Evolutionary conservation across 2,888 invertebrate species (phyloP), one percentile per base, ranked within the genome.

Genomic region (Drosophila diplacantha): DNA sequence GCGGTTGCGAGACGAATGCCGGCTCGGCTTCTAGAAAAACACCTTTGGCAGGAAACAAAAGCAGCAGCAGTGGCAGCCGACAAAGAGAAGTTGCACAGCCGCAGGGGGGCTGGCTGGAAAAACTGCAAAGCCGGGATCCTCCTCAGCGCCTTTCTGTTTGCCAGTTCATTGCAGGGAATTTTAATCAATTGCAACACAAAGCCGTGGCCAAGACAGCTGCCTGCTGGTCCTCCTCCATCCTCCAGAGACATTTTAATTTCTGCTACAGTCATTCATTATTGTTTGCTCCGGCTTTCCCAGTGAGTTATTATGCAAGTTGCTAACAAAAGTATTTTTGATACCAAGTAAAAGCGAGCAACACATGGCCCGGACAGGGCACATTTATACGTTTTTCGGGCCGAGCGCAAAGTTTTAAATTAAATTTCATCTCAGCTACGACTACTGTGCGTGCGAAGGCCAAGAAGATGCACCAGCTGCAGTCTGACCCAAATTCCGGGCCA

Each of bases 371-470:
- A 39, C 52, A 24, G 35, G 50, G 50, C 73, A 68, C 77, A 80
- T 80, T 71, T 79, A 78, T 79, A 78, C 77, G 31, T 46, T 31
- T 75, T 81, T 64, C 46, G 73, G 58, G 51, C 67, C 37, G 55
- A 31, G 69, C 43, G 69, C 62, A 74, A 80, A 81, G 62, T 81
- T 80, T 75, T 60, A 75, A 81, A 83, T 81, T 74, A 75, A 72
- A 75, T 81, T 83, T 71, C 68, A 72, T 70, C 68, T 69, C 44
- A 18, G 56, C 57, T 37, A 38, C 44, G 6, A 20, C 44, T 29
- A 14, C 31, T 56, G 47, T 61, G 72, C 59, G 62, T 75, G 59
- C 58, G 59, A 59, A 61, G 65, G 55, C 56, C 67, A 67, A 71
- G 44, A 69, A 71, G 44, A 67, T 79, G 74, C 69, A 74, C 50